Evolutionary conservation across 2,888 invertebrate species (phyloP).

Genomic region (Panopea generosa): DNA sequence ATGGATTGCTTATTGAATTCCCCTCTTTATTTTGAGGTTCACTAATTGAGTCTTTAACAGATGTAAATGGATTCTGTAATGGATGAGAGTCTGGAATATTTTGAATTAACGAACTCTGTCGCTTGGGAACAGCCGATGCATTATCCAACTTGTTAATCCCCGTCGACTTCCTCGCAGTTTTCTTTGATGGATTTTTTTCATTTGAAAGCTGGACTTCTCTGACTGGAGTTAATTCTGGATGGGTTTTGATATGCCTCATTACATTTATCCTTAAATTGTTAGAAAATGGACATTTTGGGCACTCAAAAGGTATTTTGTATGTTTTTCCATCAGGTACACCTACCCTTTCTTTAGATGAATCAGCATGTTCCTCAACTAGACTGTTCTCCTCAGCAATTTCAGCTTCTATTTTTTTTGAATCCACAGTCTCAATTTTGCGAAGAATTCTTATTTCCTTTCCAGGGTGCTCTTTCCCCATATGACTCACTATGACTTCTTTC

Average conservation of each 20-base stretch:
- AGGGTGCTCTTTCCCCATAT: conserved; percentile 59
- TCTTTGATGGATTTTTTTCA: conserved; percentile 15
- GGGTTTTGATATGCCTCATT: conserved; percentile 65
- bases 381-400: not conserved
- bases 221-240: conserved; percentile 61
- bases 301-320: conserved; percentile 66
- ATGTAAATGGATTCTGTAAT: conserved; percentile 50
- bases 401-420: not conserved
- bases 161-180: conserved; percentile 55
- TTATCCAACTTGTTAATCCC: no score
- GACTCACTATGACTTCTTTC: conserved; percentile 60
- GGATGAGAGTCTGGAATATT: conserved; percentile 6
- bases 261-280: conserved; percentile 61
- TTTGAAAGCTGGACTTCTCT: conserved; percentile 23
- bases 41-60: conserved; percentile 44
- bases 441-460: conserved; percentile 55
- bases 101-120: conserved; percentile 28
- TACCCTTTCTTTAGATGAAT: conserved; percentile 43
- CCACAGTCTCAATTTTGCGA: conserved; percentile 59
- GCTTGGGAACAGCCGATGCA: not conserved
- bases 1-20: conserved; percentile 8
- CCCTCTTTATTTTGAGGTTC: not conserved
- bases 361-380: not conserved
- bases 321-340: conserved; percentile 69
- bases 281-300: conserved; percentile 70